Base-by-base conservation (phyloP, 2,888 invertebrate genomes). In the Drosophila atripex region DNA sequence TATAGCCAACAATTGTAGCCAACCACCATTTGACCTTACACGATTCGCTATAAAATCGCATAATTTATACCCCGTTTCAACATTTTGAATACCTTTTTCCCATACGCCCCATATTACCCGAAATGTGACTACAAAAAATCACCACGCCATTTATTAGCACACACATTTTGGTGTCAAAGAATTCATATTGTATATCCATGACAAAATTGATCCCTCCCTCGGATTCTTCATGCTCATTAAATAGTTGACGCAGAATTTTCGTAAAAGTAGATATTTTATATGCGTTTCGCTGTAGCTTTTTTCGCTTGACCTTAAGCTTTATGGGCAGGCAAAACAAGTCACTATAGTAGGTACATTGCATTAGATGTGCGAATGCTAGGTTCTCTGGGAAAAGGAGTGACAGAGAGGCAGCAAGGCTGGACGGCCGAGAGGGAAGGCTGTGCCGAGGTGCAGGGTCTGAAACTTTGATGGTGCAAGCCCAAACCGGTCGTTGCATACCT, bases 401-500 rank as follows among this genome's bases (percentile, higher is more conserved):
- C n/a, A 45, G 28, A 14, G 14, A 18, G 45, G 14, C 38, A 18
- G n/a, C 16, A 23, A 12, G 30, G 30, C 63, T 59, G 54, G 65
- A 43, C 53, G 68, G 68, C 45, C 30, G 51, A 52, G 75, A 25
- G 32, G 65, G 9, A 28, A 9, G 9, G 3, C 28, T 9, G 28
- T 3, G 28, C 8, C 28, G 39, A 56, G 53, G 58, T 78, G 76
- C 72, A 60, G 68, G 72, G 56, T 66, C 69, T 68, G 77, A 71
- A 59, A 57, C 69, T 80, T 68, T 78, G 78, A 75, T 71, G 86
- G 72, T 84, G 73, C 75, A 82, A 87, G 73, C 83, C 83, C 79
- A 87, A 87, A 87, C 83, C 86, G 83, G 83, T 87, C 82, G 84
- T 47, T 69, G 83, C 83, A 77, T 85, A 84, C 88, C 82, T 85